These are phyloP conservation scores for Orchesellides sinensis DNA, from an alignment of 2,888 invertebrate genomes.

Conservation along the genomic window DNA sequence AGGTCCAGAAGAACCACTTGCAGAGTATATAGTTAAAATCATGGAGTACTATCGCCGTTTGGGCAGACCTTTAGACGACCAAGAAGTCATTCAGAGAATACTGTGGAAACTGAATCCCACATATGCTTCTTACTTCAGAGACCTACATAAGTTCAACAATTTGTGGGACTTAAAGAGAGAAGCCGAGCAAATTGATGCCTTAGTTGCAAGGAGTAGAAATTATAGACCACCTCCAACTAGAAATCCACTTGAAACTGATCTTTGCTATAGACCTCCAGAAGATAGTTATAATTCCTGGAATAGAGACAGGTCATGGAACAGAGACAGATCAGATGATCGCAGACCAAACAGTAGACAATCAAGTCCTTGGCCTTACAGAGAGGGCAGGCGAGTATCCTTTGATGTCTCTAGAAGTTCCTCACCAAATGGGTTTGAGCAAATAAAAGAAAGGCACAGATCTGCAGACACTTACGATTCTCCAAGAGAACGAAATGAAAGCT, in stretches of 20 bases:
- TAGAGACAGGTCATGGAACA: too few species aligned
- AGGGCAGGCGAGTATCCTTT: neutral
- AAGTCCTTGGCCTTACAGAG: neutral
- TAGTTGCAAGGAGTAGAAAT: neutral
- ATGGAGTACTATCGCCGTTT: neutral
- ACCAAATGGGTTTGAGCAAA: too few species aligned
- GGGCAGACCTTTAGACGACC: neutral
- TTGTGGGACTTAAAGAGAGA: neutral
- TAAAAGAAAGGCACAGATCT: neutral
- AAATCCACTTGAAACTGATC: neutral
- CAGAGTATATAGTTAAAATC: neutral
- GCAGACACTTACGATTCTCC: too few species aligned
- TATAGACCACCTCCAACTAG: conserved; percentile 1
- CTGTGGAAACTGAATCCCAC: neutral
- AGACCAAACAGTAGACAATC: neutral
- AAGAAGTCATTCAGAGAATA: neutral
- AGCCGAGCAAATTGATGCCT: neutral
- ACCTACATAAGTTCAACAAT: neutral
- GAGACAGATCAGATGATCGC: neutral
- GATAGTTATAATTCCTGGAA: too few species aligned
- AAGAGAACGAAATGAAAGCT: too few species aligned
- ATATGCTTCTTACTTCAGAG: conserved; percentile 7
- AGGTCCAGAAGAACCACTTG: neutral
- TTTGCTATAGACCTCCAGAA: neutral
- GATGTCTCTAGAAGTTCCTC: too few species aligned